Evolutionary conservation across 2,113 vertebrate genomes (phyloP).

Genomic region (Triplophysa tibetana): DNA sequence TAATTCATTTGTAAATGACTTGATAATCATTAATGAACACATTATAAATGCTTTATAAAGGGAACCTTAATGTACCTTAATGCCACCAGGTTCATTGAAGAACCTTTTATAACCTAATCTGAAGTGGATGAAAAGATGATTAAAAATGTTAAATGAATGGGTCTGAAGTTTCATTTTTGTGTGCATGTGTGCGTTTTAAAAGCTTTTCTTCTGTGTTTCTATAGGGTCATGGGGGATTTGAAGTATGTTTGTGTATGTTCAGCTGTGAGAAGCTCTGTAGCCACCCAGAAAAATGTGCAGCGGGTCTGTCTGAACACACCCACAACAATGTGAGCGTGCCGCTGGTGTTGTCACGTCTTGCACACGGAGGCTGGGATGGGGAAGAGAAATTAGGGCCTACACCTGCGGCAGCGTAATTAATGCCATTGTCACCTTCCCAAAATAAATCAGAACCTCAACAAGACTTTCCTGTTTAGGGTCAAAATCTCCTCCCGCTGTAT

Average conservation of each 20-base stretch:
- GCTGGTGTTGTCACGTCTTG: slow-evolving; percentile 43
- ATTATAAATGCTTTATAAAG: no score
- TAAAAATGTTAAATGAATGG: no score
- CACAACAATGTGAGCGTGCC: not conserved
- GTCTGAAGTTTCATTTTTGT: no score
- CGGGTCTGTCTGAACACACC: not conserved
- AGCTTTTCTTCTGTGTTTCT: not conserved
- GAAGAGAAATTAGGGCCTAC: slow-evolving; percentile 75
- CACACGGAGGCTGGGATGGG: slow-evolving; percentile 57
- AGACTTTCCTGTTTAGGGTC: slow-evolving; percentile 81
- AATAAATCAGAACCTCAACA: slow-evolving; percentile 82
- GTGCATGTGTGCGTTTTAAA: no score
- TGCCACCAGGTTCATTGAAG: no score
- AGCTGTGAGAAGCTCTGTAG: slow-evolving; percentile 11
- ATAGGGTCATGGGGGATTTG: not conserved
- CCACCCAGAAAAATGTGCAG: slow-evolving; percentile 42
- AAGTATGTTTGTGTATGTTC: slow-evolving; percentile 13
- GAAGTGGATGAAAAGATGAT: no score
- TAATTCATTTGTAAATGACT: no score
- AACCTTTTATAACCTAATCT: no score
- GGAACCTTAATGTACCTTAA: no score
- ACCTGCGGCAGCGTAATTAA: slow-evolving; percentile 79
- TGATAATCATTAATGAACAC: no score
- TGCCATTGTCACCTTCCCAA: slow-evolving; percentile 68
- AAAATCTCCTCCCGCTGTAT: slow-evolving; percentile 72